Evolutionary conservation across 2,797 vertebrate genomes (phyloP).

Genomic region (Myoxocephalus aenaeus): DNA sequence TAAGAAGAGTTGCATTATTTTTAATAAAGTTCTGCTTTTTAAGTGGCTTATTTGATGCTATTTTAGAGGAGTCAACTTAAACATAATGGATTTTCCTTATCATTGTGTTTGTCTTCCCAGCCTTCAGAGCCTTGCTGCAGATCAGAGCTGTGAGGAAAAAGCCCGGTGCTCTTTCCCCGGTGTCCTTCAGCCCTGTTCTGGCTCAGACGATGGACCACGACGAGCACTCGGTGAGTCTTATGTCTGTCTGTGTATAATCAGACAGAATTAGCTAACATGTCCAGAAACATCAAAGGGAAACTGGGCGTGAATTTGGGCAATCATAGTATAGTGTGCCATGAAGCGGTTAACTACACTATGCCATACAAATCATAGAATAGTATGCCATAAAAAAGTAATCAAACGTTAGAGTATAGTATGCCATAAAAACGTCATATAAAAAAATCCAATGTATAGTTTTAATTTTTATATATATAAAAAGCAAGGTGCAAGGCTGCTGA

Average conservation of each 20-base stretch:
- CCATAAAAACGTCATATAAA: too few species aligned
- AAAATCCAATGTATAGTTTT: too few species aligned
- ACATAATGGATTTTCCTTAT: not conserved
- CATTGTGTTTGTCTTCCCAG: constrained; percentile 66
- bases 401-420: too few species aligned
- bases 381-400: too few species aligned
- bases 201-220: constrained; percentile 97
- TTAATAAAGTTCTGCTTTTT: not conserved
- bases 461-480: too few species aligned
- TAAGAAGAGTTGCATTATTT: constrained; percentile 75
- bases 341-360: not conserved
- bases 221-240: constrained; percentile 90
- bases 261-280: not conserved
- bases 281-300: not conserved
- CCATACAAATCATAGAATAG: not conserved
- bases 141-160: constrained; percentile 98
- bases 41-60: not conserved
- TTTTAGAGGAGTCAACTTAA: not conserved
- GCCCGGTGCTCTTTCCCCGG: constrained; percentile 92
- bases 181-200: constrained; percentile 97
- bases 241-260: not conserved
- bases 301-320: not conserved
- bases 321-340: too few species aligned
- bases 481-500: not conserved
- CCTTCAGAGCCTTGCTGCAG: constrained; percentile 97